These are phyloP conservation scores for Uromys caudimaculatus DNA, from an alignment of 2,797 vertebrate species.

Conservation along the genomic window DNA sequence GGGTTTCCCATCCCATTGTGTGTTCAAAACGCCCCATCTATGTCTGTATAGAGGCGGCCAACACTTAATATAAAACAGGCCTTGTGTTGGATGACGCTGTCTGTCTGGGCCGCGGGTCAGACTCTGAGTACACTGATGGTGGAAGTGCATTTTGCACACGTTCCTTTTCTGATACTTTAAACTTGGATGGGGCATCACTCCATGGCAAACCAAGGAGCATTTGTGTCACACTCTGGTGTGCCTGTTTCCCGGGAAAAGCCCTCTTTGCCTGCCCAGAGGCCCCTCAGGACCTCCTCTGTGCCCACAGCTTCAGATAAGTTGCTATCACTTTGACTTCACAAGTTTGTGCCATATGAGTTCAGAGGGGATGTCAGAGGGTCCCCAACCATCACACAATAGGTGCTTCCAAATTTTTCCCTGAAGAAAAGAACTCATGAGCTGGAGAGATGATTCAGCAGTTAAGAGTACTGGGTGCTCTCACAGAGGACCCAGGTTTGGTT, in stretches of 20 bases:
- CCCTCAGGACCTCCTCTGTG: not conserved
- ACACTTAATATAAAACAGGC: not conserved
- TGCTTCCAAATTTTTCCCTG: not conserved
- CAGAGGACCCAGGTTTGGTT: not conserved
- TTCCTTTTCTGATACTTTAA: not conserved
- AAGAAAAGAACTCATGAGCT: not conserved
- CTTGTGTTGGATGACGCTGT: not conserved
- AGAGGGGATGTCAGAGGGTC: not conserved
- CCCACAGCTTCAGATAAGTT: conserved; percentile 1
- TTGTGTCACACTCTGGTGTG: not conserved
- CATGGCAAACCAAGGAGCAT: not conserved
- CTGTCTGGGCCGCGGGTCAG: not conserved
- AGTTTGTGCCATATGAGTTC: not conserved
- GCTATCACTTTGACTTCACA: not conserved
- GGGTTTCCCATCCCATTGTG: not conserved
- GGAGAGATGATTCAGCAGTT: not conserved
- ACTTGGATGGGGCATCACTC: not conserved
- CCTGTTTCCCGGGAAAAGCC: not conserved
- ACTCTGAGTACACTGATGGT: not conserved
- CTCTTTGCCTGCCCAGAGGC: not conserved
- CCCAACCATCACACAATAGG: not conserved
- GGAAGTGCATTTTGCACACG: not conserved
- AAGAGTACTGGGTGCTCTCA: not conserved
- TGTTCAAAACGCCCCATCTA: not conserved
- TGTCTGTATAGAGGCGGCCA: not conserved